Base-by-base conservation (phyloP, 2,888 invertebrate species). In the Campopleginae sp. region DNA sequence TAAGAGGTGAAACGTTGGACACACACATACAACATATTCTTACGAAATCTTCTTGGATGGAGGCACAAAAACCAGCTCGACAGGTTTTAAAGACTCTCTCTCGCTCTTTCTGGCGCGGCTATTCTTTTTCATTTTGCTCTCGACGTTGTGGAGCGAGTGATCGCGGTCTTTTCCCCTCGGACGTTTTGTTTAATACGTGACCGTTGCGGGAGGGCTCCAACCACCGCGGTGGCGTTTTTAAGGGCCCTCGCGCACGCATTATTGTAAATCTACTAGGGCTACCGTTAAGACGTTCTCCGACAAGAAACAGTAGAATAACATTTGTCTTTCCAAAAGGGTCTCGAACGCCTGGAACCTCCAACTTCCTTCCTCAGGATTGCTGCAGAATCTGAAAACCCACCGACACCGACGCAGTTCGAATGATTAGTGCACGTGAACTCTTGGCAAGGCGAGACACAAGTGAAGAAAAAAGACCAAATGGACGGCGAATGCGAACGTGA, bases 21-120 rank as follows among this genome's bases (percentile, higher is more conserved):
- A 70, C 58, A 33, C 72, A 44, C 31, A 27, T 48, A 38, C 65
- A 48, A 23, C 19, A 12, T 33, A n/a, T 66, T 77, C 66, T 77
- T 66, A 66, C 77, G 27, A 27, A 76, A 74, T 82, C 77, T 31
- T 78, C 76, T 58, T 80, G 65, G 44, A 38, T 51, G 79, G 61
- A 48, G 72, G 48, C 23, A 83, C 66, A 85, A 89, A 88, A 91
- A 91, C 89, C 86, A 84, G 85, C 89, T 86, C 86, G 86, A 90
- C 91, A 87, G 89, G 91, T 91, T 91, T 91, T 89, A 90, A 91
- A 90, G 86, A 85, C 87, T 85, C 65, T 23, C 46, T 14, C n/a
- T 23, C n/a, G 63, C 68, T 63, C 58, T 27, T 23, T 6, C 8
- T 74, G 27, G 42, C 54, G 65, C 17, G 7, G 42, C 54, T 48